phyloP scores from a whole-genome alignment of 2,113 vertebrate genomes.

The Alouatta palliata region DNA sequence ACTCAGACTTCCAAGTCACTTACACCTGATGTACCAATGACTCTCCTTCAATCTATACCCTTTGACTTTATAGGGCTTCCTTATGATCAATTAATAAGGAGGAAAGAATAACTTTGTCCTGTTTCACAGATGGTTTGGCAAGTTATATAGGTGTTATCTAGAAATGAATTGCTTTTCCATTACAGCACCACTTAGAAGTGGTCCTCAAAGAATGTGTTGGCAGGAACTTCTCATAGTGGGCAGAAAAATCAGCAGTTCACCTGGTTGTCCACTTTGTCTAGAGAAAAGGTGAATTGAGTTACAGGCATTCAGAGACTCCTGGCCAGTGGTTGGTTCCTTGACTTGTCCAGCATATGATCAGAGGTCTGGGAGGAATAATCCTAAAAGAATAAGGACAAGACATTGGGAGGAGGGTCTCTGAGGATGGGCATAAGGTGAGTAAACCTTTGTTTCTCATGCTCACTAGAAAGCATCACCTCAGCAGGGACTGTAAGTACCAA shows the following conservation, averaged over 20 bases:
- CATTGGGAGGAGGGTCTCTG: background rate
- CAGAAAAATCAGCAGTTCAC: background rate
- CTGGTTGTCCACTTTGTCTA: background rate
- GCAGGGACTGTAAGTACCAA: background rate
- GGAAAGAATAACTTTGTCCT: background rate
- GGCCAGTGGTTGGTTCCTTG: background rate
- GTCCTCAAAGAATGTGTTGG: background rate
- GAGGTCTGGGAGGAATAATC: background rate
- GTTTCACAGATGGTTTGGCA: background rate
- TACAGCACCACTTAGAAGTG: background rate
- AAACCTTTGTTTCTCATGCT: background rate
- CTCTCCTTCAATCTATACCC: background rate
- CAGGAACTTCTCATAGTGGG: background rate
- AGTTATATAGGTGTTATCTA: background rate
- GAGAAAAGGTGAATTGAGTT: background rate
- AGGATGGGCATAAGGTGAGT: background rate
- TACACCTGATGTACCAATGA: background rate
- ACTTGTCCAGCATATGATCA: background rate
- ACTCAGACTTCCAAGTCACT: background rate
- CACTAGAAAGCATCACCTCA: background rate
- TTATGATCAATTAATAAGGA: background rate
- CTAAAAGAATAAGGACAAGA: background rate
- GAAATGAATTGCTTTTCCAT: background rate
- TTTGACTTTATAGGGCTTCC: background rate
- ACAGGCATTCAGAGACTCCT: background rate